phyloP scores from a whole-genome alignment of 2,797 vertebrate genomes.

The Odontamblyopus rebecca region DNA sequence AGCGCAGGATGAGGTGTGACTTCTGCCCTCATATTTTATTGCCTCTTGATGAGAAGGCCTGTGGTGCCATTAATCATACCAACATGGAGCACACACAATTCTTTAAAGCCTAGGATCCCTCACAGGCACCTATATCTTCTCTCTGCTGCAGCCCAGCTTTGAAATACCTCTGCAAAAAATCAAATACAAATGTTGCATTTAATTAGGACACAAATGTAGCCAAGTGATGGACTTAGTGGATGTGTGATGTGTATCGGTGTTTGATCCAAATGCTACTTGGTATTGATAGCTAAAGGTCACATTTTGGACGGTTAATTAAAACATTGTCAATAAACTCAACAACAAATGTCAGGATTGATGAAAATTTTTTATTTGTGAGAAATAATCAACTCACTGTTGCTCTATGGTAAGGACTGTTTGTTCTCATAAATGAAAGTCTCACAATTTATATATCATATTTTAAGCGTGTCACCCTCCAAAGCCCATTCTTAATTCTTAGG shows the following conservation, averaged over 20 bases:
- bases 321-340: slow-evolving; percentile 23
- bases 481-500: not conserved
- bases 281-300: slow-evolving; percentile 8
- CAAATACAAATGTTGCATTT: slow-evolving; percentile 43
- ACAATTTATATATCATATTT: not conserved
- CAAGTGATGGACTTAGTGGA: slow-evolving; percentile 31
- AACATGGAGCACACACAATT: slow-evolving; percentile 60
- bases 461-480: not conserved
- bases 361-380: slow-evolving; percentile 1
- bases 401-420: not conserved
- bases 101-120: slow-evolving; percentile 50
- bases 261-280: slow-evolving; percentile 17
- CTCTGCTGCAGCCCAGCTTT: slow-evolving; percentile 30
- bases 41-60: slow-evolving; percentile 73
- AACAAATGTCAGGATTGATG: slow-evolving; percentile 43
- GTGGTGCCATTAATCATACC: slow-evolving; percentile 75
- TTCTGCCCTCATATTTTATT: slow-evolving; percentile 78
- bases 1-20: slow-evolving; percentile 67
- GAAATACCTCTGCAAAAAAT: slow-evolving; percentile 43
- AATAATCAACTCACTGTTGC: not conserved
- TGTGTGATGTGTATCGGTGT: slow-evolving; percentile 30
- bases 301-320: slow-evolving; percentile 29
- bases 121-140: slow-evolving; percentile 44
- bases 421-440: not conserved
- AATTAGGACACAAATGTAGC: slow-evolving; percentile 39